Base-by-base conservation (phyloP, 2,113 vertebrate species). In the Syngnathus scovelli region DNA sequence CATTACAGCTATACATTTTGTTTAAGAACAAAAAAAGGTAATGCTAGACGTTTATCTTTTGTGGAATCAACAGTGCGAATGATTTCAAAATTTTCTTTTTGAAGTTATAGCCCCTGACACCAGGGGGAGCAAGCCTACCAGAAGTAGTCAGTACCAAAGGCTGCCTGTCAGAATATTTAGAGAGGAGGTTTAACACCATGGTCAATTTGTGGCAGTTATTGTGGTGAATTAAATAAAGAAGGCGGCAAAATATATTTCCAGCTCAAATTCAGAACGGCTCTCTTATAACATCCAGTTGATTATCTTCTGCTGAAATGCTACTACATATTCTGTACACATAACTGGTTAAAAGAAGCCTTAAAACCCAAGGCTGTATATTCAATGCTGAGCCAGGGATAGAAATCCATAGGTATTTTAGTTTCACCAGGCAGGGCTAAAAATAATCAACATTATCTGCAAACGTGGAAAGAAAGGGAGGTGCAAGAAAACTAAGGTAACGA, bases 101-200 rank as follows among this genome's bases (percentile, higher is more conserved):
- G 82, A 80, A 84, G 46, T 87, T 75, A 62, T 64, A 70, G 48
- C 68, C 77, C 78, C 75, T 38, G 76, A 54, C 91, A 90, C 91
- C 85, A 91, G 91, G 85, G 89, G 90, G 91, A 83, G 89, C 89
- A 89, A 90, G 86, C 88, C 79, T 77, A 86, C 78, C 73, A 88
- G 68, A 87, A 88, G 80, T 81, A 23, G 33, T 54, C 41, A 3
- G 18, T 10, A 48, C 44, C 39, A 46, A 54, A 9, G 38, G 12
- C 63, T 19, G 52, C 39, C 36, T 59, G 72, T 64, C 44, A 52
- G 33, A 27, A 41, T 4, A 1, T 46, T 39, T 56, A 38, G 13
- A 39, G 55, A 66, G 48, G 58, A 10, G 38, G 36, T 33, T 43
- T 12, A 18, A 59, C 19, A 58, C 72, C 48, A 49, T 39, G 51